Evolutionary conservation across 1,140 invertebrate species (phyloP).

Genomic region (Saccostrea glomerata): DNA sequence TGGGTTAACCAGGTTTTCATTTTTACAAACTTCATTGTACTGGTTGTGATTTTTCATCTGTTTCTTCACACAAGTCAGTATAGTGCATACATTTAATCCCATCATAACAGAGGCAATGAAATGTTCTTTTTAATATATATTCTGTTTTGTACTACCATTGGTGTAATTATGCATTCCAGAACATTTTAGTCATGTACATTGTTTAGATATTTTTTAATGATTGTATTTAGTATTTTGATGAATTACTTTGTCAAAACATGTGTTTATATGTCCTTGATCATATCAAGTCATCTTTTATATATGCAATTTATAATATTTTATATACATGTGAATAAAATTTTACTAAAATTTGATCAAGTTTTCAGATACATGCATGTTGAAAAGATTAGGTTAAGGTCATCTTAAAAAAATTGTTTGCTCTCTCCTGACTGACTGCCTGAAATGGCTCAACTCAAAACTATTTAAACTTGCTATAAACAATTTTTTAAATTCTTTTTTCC

Average conservation of each 20-base stretch:
- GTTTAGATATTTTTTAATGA: not conserved
- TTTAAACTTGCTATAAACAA: no score
- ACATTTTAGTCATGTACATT: not conserved
- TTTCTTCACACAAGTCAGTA: not conserved
- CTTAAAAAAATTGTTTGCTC: no score
- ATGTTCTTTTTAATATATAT: not conserved
- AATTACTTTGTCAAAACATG: no score
- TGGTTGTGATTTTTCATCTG: not conserved
- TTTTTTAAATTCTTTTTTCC: no score
- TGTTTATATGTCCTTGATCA: not conserved
- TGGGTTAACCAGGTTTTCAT: not conserved
- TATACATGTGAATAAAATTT: not conserved
- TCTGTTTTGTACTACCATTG: not conserved
- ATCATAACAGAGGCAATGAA: not conserved
- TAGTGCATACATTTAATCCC: not conserved
- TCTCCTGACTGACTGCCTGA: no score
- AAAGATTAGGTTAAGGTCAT: not conserved
- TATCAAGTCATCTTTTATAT: not conserved
- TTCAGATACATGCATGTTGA: not conserved
- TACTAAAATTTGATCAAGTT: not conserved
- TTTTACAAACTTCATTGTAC: not conserved
- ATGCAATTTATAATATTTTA: slow-evolving; percentile 26
- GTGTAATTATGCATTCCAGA: not conserved
- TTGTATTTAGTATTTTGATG: not conserved
- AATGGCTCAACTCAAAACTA: no score